phyloP scores from a whole-genome alignment of 1,140 invertebrate species.

The Drosophila ercepeae region DNA sequence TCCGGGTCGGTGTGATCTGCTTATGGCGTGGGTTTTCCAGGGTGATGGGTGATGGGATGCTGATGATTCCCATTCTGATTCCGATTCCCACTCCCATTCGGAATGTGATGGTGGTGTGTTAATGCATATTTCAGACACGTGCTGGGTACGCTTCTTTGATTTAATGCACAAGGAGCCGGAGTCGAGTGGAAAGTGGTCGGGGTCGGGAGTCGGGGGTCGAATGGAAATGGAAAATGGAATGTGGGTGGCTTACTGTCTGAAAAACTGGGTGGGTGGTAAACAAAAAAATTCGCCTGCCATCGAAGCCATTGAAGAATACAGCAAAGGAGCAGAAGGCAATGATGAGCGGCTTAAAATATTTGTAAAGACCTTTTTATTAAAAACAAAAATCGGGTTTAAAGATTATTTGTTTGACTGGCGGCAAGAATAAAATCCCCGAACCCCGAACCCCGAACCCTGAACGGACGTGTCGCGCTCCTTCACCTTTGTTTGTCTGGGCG shows the following conservation, averaged over 20 bases:
- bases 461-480: background rate
- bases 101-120: slow-evolving; percentile 63
- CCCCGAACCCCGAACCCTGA: too few species aligned
- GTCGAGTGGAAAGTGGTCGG: slow-evolving; percentile 1
- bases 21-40: slow-evolving; percentile 22
- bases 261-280: background rate
- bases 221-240: slow-evolving; percentile 3
- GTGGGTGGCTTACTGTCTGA: background rate
- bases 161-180: slow-evolving; percentile 48
- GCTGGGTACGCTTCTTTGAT: slow-evolving; percentile 78
- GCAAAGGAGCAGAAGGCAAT: slow-evolving; percentile 45
- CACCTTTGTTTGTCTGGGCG: slow-evolving; percentile 67
- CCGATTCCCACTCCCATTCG: background rate
- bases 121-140: slow-evolving; percentile 82
- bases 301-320: slow-evolving; percentile 11
- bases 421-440: slow-evolving; percentile 5
- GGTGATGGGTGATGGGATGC: slow-evolving; percentile 26
- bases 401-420: slow-evolving; percentile 67
- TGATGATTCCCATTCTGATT: slow-evolving; percentile 10
- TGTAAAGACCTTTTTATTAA: slow-evolving; percentile 74
- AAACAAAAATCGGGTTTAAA: slow-evolving; percentile 63
- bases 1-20: slow-evolving; percentile 31
- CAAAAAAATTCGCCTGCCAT: slow-evolving; percentile 4
- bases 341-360: slow-evolving; percentile 79
- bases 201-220: too few species aligned